Evolutionary conservation across 1,140 invertebrate species (phyloP), one percentile per base, ranked within the genome.

Genomic region (Arctopsyche grandis): DNA sequence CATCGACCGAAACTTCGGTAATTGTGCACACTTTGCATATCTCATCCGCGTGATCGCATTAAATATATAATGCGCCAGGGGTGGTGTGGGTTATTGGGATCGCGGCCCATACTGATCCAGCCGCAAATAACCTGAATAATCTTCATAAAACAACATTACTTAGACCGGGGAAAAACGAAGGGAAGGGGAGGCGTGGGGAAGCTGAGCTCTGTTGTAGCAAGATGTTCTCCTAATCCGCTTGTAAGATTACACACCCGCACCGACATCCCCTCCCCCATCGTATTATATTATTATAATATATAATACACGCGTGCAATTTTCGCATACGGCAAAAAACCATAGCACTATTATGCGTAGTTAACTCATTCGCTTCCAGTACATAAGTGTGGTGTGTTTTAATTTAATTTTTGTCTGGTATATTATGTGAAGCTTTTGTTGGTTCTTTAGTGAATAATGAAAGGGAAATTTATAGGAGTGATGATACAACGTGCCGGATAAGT

Each of bases 111-210:
- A 22, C 52, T 60, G 60, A 71, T 73, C 75, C 77, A 43, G 77
- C 77, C 77, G 77, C 77, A 78, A 78, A 78, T 78, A 78, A 78
- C 77, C 69, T 70, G 29, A 78, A 78, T 78, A 78, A 78, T 70
- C 77, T 78, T 70, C 77, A 71, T 78, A 78, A 78, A 78, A 78
- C 77, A 78, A 71, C 69, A 78, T 78, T 78, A 78, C 69, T 78
- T 70, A 71, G 77, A 46, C 71, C n/a, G n/a, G n/a, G n/a, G 77
- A 52, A 22, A 7, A 38, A 26, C 21, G 16, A 10, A 58, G 21
- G 58, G 69, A 22, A 66, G 63, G 12, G 48, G 75, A 22, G 58
- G 58, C 56, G 29, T 14, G 63, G 29, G 29, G 74, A 43, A 60
- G 56, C 74, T 76, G 74, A 63, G 74, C 56, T 16, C 24, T 56